These are phyloP conservation scores for Carassius gibelio DNA, from an alignment of 2,113 vertebrate genomes.

Conservation along the genomic window DNA sequence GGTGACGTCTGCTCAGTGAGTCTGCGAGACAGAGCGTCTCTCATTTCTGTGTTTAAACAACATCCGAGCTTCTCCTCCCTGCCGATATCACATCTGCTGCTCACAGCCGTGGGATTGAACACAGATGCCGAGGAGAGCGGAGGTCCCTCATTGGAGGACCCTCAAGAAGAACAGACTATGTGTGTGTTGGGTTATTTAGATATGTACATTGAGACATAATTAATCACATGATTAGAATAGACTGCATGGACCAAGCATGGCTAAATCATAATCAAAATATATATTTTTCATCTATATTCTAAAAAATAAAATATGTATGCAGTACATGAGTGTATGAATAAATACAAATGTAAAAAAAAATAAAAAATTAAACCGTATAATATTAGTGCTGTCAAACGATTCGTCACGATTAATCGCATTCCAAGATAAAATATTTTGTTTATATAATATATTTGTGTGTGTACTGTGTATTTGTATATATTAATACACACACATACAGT, in stretches of 20 bases:
- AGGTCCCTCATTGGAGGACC: background rate
- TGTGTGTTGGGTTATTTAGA: background rate
- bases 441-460: too few species aligned
- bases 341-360: too few species aligned
- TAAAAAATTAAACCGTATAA: too few species aligned
- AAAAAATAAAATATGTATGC: too few species aligned
- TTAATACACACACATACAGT: too few species aligned
- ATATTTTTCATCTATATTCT: background rate
- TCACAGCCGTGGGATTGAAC: slow-evolving; percentile 9
- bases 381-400: too few species aligned
- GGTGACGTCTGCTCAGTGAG: slow-evolving; percentile 16
- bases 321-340: too few species aligned
- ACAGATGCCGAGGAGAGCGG: slow-evolving; percentile 5
- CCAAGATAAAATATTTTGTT: too few species aligned
- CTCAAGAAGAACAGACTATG: background rate
- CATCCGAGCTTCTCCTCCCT: background rate
- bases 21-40: background rate
- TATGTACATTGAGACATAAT: background rate
- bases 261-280: background rate
- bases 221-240: background rate
- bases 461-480: too few species aligned
- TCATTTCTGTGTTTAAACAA: slow-evolving; percentile 19
- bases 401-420: too few species aligned
- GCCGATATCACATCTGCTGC: slow-evolving; percentile 9
- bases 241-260: background rate